Conservation (phyloP, 2,888 invertebrate species). For the Agapostemon virescens region DNA sequence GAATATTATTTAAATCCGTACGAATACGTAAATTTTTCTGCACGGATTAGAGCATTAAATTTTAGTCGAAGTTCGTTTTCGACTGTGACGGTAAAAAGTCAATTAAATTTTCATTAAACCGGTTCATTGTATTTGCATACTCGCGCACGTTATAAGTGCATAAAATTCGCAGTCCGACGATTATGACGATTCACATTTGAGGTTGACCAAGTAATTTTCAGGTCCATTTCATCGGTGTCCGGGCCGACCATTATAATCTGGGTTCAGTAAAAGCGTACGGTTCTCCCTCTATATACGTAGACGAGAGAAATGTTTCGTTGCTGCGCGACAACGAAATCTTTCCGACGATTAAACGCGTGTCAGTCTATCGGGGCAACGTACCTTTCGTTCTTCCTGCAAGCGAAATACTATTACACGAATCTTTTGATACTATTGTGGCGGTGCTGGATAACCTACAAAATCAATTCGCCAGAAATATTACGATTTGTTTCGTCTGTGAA, state of each 20-base stretch:
- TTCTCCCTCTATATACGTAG: background rate
- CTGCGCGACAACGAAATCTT: background rate
- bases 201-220: slow-evolving; percentile 20
- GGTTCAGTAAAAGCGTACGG: slow-evolving; percentile 2
- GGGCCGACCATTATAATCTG: slow-evolving; percentile 10
- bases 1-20: too few relatives aligned
- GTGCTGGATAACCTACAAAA: background rate
- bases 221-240: slow-evolving; percentile 9
- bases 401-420: background rate
- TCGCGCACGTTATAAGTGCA: background rate
- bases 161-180: background rate
- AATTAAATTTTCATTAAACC: background rate
- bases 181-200: slow-evolving; percentile 27
- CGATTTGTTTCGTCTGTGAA: background rate
- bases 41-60: background rate
- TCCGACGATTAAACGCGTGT: background rate
- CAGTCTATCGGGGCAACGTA: background rate
- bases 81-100: background rate
- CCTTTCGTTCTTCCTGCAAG: background rate
- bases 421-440: background rate
- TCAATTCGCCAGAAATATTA: background rate
- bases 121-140: background rate
- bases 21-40: too few relatives aligned
- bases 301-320: background rate
- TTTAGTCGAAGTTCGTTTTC: background rate